Evolutionary conservation across 37 sponge, comb jelly and placozoan species (phyloP).

Genomic region (Beroe ovata): DNA sequence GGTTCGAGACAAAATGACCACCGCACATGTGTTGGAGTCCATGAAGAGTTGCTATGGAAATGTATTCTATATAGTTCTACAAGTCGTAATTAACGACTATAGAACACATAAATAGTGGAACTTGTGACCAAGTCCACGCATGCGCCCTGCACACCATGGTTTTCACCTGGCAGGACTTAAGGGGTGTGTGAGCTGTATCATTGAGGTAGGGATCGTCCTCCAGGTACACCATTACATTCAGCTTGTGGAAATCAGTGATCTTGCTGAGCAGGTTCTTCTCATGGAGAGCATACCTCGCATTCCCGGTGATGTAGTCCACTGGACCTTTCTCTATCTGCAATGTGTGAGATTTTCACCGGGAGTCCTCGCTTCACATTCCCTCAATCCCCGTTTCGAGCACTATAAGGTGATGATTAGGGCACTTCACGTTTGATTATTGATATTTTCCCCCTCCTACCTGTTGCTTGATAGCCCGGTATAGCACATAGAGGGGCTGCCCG

Average conservation of each 20-base stretch:
- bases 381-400: too few relatives aligned
- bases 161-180: slow-evolving; percentile 63
- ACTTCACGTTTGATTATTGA: slow-evolving; percentile 3
- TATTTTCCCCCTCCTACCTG: slow-evolving; percentile 45
- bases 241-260: slow-evolving; percentile 46
- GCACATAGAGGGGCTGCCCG: slow-evolving; percentile 58
- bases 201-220: slow-evolving; percentile 64
- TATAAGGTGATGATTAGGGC: too few relatives aligned
- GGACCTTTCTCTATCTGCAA: slow-evolving; percentile 65
- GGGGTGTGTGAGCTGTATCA: slow-evolving; percentile 47
- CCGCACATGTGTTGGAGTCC: too few relatives aligned
- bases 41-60: too few relatives aligned
- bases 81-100: too few relatives aligned
- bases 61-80: too few relatives aligned
- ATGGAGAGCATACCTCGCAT: slow-evolving; percentile 47
- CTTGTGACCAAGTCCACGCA: too few relatives aligned
- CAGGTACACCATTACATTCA: slow-evolving; percentile 61
- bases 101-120: too few relatives aligned
- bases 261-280: slow-evolving; percentile 66
- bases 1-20: too few relatives aligned
- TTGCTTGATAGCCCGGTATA: slow-evolving; percentile 64
- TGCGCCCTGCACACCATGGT: too few relatives aligned
- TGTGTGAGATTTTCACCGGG: too few relatives aligned
- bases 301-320: slow-evolving; percentile 65
- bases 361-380: too few relatives aligned